Evolutionary conservation across 2,797 vertebrate genomes (phyloP), one percentile per base, ranked within the genome.

Genomic region (Pseudopleuronectes americanus): DNA sequence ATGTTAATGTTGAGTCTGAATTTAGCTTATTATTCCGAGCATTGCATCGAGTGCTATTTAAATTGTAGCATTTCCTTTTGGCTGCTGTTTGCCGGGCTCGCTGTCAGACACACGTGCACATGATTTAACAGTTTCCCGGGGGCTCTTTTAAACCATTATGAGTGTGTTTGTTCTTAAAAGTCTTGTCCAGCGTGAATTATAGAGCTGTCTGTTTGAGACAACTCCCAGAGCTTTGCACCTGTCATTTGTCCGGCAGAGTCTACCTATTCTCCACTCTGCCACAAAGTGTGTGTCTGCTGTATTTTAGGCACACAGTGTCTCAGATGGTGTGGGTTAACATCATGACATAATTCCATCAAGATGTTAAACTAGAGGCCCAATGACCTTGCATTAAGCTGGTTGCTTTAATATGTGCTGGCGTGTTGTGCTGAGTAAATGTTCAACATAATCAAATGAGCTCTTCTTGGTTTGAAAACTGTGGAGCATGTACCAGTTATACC

Each of bases 201-300:
- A 87, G 83, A 77, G 51, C 0, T 76, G 73, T 66, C 56, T 59
- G 33, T 36, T 52, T 21, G 33, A 67, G 79, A 75, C 65, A 54
- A 77, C 69, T 72, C 62, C 66, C 72, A 64, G 52, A 76, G 47
- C 41, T 47, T 55, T 51, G 28, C 48, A 55, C 64, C 61, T 79
- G 62, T 86, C 36, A 86, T 89, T 89, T 85, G 26, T 68, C 76
- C 78, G 69, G 79, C 60, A 33, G 76, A 45, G 33, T 62, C 57
- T 14, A 70, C 68, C 84, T 79, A 77, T 71, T 74, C 53, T 76
- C 55, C 55, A 55, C 55, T 83, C 53, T 71, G 33, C 47, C 60
- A 66, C 64, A 64, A 41, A 53, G 14, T 24, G 43, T 17, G 36
- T 64, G 57, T 48, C 23, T 57, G 47, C 43, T 69, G 67, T 41